These are phyloP conservation scores for Pectinophora gossypiella DNA, from an alignment of 1,140 invertebrate species.

Conservation along the genomic window DNA sequence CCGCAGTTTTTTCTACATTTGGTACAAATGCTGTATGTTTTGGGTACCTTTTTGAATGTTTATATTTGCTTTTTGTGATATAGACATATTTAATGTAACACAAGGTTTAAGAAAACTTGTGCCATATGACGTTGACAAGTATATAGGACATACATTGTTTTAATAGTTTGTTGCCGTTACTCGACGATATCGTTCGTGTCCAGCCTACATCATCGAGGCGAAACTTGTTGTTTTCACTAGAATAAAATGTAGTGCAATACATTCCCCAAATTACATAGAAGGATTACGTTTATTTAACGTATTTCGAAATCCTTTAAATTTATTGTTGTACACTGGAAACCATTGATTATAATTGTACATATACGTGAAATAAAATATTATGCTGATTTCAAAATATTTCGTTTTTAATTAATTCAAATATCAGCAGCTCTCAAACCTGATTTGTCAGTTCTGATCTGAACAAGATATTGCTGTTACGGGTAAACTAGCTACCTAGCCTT, in stretches of 20 bases:
- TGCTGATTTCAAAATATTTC: not conserved
- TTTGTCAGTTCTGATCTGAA: too few species aligned
- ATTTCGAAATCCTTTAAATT: not conserved
- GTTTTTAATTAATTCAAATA: too few species aligned
- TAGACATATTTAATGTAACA: conserved; percentile 7
- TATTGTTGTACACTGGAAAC: not conserved
- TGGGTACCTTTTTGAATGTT: conserved; percentile 18
- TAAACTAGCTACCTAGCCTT: too few species aligned
- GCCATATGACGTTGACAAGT: too few species aligned
- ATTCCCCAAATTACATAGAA: conserved; percentile 28
- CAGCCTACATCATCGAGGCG: too few species aligned
- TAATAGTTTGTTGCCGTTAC: too few species aligned
- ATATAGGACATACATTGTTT: too few species aligned
- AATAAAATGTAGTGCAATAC: conserved; percentile 24
- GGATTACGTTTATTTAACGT: conserved; percentile 10
- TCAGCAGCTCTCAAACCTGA: too few species aligned
- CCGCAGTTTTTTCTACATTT: conserved; percentile 16
- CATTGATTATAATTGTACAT: not conserved
- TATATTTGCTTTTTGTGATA: conserved; percentile 14
- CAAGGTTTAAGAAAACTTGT: too few species aligned
- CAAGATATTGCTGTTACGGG: too few species aligned
- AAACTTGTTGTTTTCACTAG: too few species aligned
- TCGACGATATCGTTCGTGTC: too few species aligned
- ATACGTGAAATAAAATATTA: not conserved
- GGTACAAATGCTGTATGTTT: conserved; percentile 27